A percentile compares a stretch with the other conserved stretches of the same genome.
Evolutionary conservation across 2,888 invertebrate genomes (phyloP).

Genomic region (Coleophora deauratella): DNA sequence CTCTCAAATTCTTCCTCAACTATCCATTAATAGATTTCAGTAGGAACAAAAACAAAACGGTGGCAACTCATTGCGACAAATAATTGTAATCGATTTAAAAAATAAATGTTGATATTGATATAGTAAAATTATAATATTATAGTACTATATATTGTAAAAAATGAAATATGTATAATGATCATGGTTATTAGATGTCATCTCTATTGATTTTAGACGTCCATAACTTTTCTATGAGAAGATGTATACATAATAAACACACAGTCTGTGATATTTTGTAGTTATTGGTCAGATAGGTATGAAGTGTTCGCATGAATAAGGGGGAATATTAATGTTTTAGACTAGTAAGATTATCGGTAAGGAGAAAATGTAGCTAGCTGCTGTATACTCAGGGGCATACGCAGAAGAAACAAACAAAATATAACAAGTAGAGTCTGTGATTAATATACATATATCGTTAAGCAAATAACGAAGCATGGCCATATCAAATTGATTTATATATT

Average conservation of each 20-base stretch:
- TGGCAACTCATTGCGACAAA: conserved; percentile 61
- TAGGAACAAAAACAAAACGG: conserved; percentile 11
- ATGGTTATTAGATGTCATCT: conserved; percentile 66
- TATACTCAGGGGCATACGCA: conserved; percentile 53
- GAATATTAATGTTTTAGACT: conserved; percentile 63
- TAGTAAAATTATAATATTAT: conserved; percentile 7
- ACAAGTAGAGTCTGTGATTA: conserved; percentile 66
- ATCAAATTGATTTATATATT: conserved; percentile 62
- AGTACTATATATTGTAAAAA: conserved; percentile 51
- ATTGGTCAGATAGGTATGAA: conserved; percentile 68
- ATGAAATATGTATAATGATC: conserved; percentile 53
- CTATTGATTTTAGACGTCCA: conserved; percentile 70
- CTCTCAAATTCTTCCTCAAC: conserved; percentile 17
- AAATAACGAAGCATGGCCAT: conserved; percentile 64
- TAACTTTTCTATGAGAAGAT: conserved; percentile 73
- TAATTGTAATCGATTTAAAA: conserved; percentile 50
- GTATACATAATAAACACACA: conserved; percentile 74
- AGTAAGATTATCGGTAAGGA: conserved; percentile 66
- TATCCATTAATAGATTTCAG: conserved; percentile 15
- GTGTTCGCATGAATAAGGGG: conserved; percentile 66
- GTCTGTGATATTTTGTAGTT: conserved; percentile 75
- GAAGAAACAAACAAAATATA: conserved; percentile 44
- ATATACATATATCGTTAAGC: conserved; percentile 64
- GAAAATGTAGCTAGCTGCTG: conserved; percentile 49
- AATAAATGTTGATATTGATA: conserved; percentile 52